These are phyloP conservation scores for Noturus placidus DNA, from an alignment of 2,113 vertebrate species.

Conservation along the genomic window DNA sequence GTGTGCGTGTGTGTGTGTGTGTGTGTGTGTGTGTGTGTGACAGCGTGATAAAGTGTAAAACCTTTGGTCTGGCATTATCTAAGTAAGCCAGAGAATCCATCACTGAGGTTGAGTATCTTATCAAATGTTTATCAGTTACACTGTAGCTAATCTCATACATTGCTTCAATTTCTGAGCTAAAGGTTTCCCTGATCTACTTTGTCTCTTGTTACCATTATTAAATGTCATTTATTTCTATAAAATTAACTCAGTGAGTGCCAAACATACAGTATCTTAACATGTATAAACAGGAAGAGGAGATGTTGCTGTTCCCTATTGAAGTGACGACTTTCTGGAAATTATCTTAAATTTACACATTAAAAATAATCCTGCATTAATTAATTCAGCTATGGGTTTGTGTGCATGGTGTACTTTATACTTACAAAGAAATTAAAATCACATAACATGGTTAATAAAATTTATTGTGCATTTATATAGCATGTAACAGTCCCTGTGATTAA, in stretches of 20 bases:
- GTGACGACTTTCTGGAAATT: neutral
- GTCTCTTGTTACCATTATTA: neutral
- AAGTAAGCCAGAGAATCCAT: neutral
- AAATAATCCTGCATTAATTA: neutral
- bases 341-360: neutral
- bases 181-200: neutral
- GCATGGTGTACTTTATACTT: neutral
- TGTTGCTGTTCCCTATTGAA: neutral
- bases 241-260: neutral
- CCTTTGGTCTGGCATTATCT: conserved; percentile 35
- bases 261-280: neutral
- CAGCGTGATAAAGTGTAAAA: conserved; percentile 6
- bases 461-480: neutral
- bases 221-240: neutral
- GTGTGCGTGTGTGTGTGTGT: too few relatives aligned
- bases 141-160: neutral
- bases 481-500: neutral
- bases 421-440: neutral
- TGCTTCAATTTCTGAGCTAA: neutral
- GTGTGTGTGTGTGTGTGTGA: neutral
- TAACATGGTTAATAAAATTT: neutral
- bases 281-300: neutral
- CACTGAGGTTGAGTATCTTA: neutral
- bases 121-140: conserved; percentile 13
- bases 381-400: neutral